Evolutionary conservation across 2,113 vertebrate species (phyloP).

Genomic region (Telmatochromis brachygnathus): DNA sequence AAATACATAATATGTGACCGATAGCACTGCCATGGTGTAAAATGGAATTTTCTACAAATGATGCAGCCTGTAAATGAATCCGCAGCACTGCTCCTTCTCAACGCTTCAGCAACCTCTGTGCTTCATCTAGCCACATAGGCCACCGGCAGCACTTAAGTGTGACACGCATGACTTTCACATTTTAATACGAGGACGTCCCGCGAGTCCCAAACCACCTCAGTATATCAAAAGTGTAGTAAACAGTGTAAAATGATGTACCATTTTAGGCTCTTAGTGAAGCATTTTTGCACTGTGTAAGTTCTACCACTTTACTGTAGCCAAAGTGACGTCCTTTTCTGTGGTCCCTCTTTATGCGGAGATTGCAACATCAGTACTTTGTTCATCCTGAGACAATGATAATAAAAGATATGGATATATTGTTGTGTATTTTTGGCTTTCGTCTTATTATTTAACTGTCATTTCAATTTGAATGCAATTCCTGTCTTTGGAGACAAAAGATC

Average conservation of each 20-base stretch:
- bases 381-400: constrained; percentile 39
- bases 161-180: constrained; percentile 50
- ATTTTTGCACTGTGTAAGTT: constrained; percentile 59
- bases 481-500: neutral
- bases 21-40: constrained; percentile 55
- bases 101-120: constrained; percentile 27
- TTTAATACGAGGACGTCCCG: constrained; percentile 15
- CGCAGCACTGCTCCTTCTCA: neutral
- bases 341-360: constrained; percentile 34
- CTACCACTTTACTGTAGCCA: constrained; percentile 44
- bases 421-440: neutral
- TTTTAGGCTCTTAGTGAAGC: constrained; percentile 35
- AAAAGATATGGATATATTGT: constrained; percentile 43
- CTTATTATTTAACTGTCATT: neutral
- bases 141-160: constrained; percentile 24
- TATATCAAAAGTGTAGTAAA: constrained; percentile 48
- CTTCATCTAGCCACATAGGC: constrained; percentile 39
- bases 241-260: constrained; percentile 26
- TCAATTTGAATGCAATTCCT: neutral
- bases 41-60: constrained; percentile 29
- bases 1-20: constrained; percentile 15
- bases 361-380: constrained; percentile 33
- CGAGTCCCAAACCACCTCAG: constrained; percentile 20
- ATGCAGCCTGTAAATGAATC: neutral
- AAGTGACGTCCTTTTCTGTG: constrained; percentile 45